phyloP scores from a whole-genome alignment of 2,888 invertebrate genomes.

The Xestia sexstrigata region DNA sequence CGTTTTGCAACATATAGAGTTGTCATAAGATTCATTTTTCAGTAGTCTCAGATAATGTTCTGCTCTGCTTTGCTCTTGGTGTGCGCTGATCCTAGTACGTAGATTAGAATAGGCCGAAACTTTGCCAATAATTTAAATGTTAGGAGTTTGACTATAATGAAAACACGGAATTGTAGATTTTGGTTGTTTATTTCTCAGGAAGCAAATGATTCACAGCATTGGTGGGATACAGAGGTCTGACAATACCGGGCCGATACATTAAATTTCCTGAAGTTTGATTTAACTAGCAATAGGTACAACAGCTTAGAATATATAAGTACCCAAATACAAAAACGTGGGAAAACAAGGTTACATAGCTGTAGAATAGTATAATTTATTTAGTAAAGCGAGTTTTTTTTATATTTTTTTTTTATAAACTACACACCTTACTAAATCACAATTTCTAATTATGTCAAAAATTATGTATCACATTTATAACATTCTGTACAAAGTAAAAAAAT shows the following conservation, averaged over 20 bases:
- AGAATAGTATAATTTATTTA: constrained; percentile 84
- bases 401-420: constrained; percentile 83
- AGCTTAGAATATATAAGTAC: constrained; percentile 88
- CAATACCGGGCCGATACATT: constrained; percentile 88
- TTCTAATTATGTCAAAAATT: constrained; percentile 89
- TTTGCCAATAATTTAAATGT: background rate
- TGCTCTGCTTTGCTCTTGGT: no score
- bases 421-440: constrained; percentile 90
- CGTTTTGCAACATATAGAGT: no score
- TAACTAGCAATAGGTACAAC: constrained; percentile 86
- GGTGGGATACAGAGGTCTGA: constrained; percentile 89
- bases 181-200: constrained; percentile 90
- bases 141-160: constrained; percentile 40
- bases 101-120: background rate
- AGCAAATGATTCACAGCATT: constrained; percentile 91
- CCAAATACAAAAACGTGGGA: constrained; percentile 88
- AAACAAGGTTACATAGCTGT: constrained; percentile 86
- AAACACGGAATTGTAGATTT: constrained; percentile 81
- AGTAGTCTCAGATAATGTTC: no score
- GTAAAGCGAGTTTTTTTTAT: constrained; percentile 86
- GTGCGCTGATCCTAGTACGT: no score
- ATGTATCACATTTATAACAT: constrained; percentile 90
- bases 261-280: constrained; percentile 82
- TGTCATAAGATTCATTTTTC: no score
- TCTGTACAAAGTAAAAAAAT: constrained; percentile 90